Evolutionary conservation across 1,140 invertebrate genomes (phyloP).

Genomic region (Stegodyphus mimosarum): DNA sequence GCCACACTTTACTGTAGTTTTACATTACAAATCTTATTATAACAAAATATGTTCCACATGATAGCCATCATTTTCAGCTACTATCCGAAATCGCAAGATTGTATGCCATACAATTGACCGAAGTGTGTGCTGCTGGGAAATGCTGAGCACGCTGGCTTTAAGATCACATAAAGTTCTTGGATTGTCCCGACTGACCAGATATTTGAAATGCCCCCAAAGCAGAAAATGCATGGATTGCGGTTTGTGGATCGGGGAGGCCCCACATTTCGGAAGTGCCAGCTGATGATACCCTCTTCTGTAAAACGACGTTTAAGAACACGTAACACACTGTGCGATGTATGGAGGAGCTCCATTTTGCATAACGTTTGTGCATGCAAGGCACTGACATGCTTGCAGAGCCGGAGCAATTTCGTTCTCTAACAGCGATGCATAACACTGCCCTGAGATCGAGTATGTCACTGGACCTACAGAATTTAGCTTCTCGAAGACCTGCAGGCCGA

Average conservation of each 20-base stretch:
- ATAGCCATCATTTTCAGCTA: neutral
- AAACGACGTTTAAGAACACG: neutral
- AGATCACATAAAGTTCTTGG: neutral
- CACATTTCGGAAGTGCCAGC: neutral
- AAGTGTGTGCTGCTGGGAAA: neutral
- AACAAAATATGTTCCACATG: neutral
- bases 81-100: neutral
- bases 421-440: neutral
- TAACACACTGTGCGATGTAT: neutral
- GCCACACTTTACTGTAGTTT: neutral
- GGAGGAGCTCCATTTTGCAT: constrained; percentile 17
- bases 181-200: neutral
- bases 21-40: neutral
- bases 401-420: neutral
- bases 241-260: neutral
- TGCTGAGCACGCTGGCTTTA: neutral
- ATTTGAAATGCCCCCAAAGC: neutral
- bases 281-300: neutral
- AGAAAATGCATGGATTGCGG: neutral
- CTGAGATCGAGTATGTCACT: neutral
- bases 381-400: neutral
- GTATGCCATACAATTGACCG: neutral
- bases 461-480: neutral
- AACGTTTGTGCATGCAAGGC: neutral
- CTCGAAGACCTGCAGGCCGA: neutral